These are phyloP conservation scores for Axinella damicornis DNA, from an alignment of 37 sponge, comb jelly and placozoan species.

Conservation along the genomic window DNA sequence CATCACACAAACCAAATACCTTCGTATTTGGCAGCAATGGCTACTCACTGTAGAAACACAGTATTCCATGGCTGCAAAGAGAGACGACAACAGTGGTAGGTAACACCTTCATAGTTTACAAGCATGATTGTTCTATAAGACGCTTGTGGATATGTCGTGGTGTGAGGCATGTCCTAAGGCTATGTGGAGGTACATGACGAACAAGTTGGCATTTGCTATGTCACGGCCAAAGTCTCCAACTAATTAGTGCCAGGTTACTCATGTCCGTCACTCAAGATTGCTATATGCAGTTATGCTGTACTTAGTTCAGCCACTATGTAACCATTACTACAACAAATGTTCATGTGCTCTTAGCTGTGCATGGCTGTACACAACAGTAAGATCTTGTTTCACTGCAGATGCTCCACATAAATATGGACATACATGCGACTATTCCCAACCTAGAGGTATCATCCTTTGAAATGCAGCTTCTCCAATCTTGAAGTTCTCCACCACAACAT, in stretches of 20 bases:
- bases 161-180: background rate
- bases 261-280: background rate
- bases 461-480: conserved; percentile 27
- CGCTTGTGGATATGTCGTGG: no score
- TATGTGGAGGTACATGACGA: conserved; percentile 17
- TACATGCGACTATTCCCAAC: conserved; percentile 25
- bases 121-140: no score
- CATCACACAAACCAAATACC: no score
- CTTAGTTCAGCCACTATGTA: no score
- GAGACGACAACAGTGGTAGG: background rate
- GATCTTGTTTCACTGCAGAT: no score
- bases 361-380: no score
- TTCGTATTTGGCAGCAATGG: background rate
- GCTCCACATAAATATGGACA: no score
- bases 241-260: no score
- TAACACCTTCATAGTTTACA: background rate
- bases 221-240: background rate
- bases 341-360: no score
- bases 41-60: conserved; percentile 6
- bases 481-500: conserved; percentile 66
- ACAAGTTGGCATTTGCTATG: background rate
- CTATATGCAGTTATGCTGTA: no score
- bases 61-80: conserved; percentile 9
- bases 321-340: no score
- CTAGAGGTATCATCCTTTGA: conserved; percentile 21